Evolutionary conservation across 2,888 invertebrate genomes (phyloP), one percentile per base, ranked within the genome.

Genomic region (Eucriotettix oculatus): DNA sequence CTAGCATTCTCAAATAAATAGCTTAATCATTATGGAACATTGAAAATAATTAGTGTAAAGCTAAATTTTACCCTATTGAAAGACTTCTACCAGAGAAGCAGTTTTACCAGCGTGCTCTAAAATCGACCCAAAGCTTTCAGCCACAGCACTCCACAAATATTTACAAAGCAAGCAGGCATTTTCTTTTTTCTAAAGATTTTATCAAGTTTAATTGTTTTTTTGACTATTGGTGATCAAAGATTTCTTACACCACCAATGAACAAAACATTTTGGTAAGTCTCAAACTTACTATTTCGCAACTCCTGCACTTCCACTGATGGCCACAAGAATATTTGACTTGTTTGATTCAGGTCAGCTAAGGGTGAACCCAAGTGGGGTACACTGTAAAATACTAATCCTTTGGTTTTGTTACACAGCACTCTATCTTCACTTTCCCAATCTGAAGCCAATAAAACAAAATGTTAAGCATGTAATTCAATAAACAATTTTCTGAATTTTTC

Each of bases 301-400:
- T 91, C 89, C 68, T 83, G 83, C 0, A 95, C 91, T 76, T 95
- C 94, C 60, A 85, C 80, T 0, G 94, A 90, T 1, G 94, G 94
- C 79, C 89, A 87, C 7, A 93, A 74, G 9, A 95, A 76, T 68
- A 88, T 80, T 65, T 87, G 84, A 62, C 89, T 85, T 11, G 87
- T 83, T 64, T 86, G 84, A 57, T 85, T 86, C 57, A 86, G 78
- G 64, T 78, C 79, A 5, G 90, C 92, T 58, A 92, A 75, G 10
- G 84, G 79, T 58, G 92, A 90, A 1, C 96, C 96, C 63, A 78
- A 79, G 72, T 96, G 95, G 2, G 95, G 96, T 1, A 91, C 92
- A 67, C 93, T 91, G 68, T 88, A 87, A 74, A 96, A 95, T 54
- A 95, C 61, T 7, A 59, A 42, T 11, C 87, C 90, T 71, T 82